Conservation (phyloP, 1,140 invertebrate species). For the Drosophila mojavensis region DNA sequence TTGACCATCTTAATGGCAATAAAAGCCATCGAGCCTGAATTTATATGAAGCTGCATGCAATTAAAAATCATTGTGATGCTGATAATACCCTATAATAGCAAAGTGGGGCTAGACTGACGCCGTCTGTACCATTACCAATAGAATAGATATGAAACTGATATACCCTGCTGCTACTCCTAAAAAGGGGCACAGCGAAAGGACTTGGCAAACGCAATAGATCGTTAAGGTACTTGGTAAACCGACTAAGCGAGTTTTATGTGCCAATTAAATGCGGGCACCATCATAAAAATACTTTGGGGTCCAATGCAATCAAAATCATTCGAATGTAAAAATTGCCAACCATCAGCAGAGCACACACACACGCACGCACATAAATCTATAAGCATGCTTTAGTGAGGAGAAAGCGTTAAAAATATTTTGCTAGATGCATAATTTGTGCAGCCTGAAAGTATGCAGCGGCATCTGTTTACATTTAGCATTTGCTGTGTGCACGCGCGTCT, state of each 20-base stretch:
- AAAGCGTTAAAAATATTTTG: slow-evolving; percentile 53
- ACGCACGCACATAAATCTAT: not conserved
- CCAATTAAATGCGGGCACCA: slow-evolving; percentile 41
- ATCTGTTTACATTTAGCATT: slow-evolving; percentile 61
- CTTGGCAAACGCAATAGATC: not conserved
- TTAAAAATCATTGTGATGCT: slow-evolving; percentile 36
- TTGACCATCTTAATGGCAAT: slow-evolving; percentile 17
- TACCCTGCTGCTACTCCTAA: too few relatives aligned
- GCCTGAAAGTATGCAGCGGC: slow-evolving; percentile 57
- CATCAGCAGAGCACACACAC: slow-evolving; percentile 6
- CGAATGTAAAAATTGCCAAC: slow-evolving; percentile 48
- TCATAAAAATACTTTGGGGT: slow-evolving; percentile 40
- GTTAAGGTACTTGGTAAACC: slow-evolving; percentile 21
- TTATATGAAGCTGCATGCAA: slow-evolving; percentile 24
- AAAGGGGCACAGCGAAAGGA: not conserved
- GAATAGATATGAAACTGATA: too few relatives aligned
- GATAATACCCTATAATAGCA: not conserved
- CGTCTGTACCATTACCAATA: too few relatives aligned
- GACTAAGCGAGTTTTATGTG: slow-evolving; percentile 46
- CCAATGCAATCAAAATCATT: slow-evolving; percentile 46
- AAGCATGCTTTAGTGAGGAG: not conserved
- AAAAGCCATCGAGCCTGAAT: slow-evolving; percentile 1
- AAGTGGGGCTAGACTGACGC: too few relatives aligned
- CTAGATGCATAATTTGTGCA: slow-evolving; percentile 64
- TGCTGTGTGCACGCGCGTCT: slow-evolving; percentile 34